Evolutionary conservation across 2,113 vertebrate genomes (phyloP).

Genomic region (Apodemus sylvaticus): DNA sequence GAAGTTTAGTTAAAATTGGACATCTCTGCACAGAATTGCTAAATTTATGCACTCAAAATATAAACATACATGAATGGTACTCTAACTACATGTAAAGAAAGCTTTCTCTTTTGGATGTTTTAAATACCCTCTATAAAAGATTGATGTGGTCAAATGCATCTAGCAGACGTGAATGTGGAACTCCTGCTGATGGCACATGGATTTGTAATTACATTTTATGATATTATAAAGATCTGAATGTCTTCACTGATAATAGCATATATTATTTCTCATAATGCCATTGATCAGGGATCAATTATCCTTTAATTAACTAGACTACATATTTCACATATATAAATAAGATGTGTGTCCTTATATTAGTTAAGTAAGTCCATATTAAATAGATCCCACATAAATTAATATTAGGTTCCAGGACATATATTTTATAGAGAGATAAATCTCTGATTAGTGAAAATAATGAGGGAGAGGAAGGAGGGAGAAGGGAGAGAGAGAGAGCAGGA

Average conservation of each 20-base stretch:
- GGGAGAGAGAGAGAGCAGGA: not conserved
- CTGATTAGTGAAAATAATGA: not conserved
- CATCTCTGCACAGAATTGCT: not conserved
- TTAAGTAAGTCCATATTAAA: not conserved
- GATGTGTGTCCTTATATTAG: not conserved
- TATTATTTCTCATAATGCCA: not conserved
- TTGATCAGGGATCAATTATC: not conserved
- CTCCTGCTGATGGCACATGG: conserved; percentile 31
- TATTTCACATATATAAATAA: not conserved
- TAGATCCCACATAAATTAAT: not conserved
- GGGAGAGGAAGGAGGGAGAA: not conserved
- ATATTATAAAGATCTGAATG: conserved; percentile 9
- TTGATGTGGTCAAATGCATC: conserved; percentile 43
- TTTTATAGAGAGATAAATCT: not conserved
- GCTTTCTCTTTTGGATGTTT: conserved; percentile 48
- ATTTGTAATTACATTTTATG: conserved; percentile 42
- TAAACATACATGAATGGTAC: conserved; percentile 46
- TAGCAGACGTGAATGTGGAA: conserved; percentile 17
- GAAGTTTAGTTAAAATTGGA: not conserved
- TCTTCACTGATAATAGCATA: not conserved
- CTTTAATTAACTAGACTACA: conserved; percentile 2
- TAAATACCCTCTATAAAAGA: conserved; percentile 54
- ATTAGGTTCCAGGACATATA: not conserved
- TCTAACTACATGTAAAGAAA: conserved; percentile 41
- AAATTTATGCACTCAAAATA: conserved; percentile 24